Base-by-base conservation (phyloP, 2,113 vertebrate genomes). In the Bubo blakistoni region DNA sequence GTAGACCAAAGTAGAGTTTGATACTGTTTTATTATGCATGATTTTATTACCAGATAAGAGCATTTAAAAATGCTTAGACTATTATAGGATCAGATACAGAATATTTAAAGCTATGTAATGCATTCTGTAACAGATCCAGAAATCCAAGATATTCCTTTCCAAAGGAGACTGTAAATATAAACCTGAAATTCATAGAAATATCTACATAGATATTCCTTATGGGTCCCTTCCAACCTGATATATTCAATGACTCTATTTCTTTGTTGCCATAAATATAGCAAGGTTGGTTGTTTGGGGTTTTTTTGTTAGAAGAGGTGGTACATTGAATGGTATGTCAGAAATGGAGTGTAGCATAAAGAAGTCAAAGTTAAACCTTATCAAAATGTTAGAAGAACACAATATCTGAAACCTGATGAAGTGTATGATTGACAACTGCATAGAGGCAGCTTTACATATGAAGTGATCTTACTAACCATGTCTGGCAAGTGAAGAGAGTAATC, bases 1-100 rank as follows among this genome's bases (percentile, higher is more conserved):
- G 24, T 67, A 94, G 76, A 91, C 88, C 55, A 92, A 94, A 94
- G 89, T 69, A 57, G 69, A 91, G 52, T 91, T 92, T 85, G 84
- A 82, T 94, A 73, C 20, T 89, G 44, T 81, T 94, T 91, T 91
- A 95, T 95, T 95, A 90, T 96, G 91, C 51, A 96, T 94, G 81
- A 85, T 94, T 90, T 94, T 97, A 89, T 95, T 90, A 87, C 34
- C 30, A 69, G 69, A 78, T 94, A 62, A 74, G 49, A 79, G 83
- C 87, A 91, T 96, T 96, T 95, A 16, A 91, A 96, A 93, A 94
- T 92, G 44, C 91, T 97, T 95, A 85, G 69, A 89, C 55, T 91
- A 84, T 81, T 84, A 67, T 40, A 57, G 42, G 29, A 72, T 79
- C 69, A 91, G 47, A 57, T 85, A 79, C 38, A 65, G 70, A 87